phyloP scores from a whole-genome alignment of 2,113 vertebrate species.

The Tragelaphus buxtoni region DNA sequence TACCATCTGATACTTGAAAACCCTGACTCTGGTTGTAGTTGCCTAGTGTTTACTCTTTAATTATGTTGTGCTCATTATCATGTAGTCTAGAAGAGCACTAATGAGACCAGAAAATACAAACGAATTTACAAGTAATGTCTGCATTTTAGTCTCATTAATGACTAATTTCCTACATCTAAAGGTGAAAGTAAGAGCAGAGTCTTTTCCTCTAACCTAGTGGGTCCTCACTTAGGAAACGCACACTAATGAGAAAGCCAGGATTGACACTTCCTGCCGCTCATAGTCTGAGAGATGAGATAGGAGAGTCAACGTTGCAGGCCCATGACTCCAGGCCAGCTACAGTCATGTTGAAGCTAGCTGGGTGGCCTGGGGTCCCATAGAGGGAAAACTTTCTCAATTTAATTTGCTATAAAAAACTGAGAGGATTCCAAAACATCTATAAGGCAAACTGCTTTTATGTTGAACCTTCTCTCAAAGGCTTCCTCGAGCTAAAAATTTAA shows the following conservation, averaged over 20 bases:
- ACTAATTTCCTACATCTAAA: constrained; percentile 42
- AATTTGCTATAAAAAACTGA: neutral
- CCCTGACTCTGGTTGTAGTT: constrained; percentile 2
- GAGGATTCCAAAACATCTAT: neutral
- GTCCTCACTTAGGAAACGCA: neutral
- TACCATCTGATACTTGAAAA: constrained; percentile 38
- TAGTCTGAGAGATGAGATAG: neutral
- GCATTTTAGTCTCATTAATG: constrained; percentile 52
- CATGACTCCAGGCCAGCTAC: neutral
- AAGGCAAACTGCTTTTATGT: neutral
- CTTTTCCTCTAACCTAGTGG: neutral
- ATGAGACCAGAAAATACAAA: constrained; percentile 59
- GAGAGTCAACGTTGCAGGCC: neutral
- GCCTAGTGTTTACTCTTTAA: constrained; percentile 52
- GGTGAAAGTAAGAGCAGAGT: constrained; percentile 24
- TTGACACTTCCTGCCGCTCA: neutral
- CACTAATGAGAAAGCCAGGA: neutral
- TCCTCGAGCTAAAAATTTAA: neutral
- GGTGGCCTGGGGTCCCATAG: neutral
- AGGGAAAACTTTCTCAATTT: neutral
- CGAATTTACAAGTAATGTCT: constrained; percentile 28
- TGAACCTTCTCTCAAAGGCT: neutral
- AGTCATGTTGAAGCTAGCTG: neutral
- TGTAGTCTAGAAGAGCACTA: constrained; percentile 41
- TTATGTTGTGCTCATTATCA: constrained; percentile 52